A percentile compares a stretch with the other conserved stretches of the same genome.
These are phyloP conservation scores for Erpornis zantholeuca DNA, from an alignment of 2,113 vertebrate species.

Conservation along the genomic window DNA sequence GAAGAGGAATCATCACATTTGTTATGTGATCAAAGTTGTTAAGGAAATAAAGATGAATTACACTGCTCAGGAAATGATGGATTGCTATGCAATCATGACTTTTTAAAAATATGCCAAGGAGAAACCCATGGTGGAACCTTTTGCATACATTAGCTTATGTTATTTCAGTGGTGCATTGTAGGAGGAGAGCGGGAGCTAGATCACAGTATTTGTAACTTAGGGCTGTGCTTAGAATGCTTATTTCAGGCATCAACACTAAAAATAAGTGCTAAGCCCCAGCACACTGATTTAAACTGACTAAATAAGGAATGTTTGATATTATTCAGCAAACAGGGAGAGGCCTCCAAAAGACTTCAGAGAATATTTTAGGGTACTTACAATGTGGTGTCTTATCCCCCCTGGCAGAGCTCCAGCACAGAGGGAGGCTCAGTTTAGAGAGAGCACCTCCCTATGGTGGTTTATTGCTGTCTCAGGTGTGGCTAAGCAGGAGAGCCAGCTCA, in stretches of 20 bases:
- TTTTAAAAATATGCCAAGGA: conserved; percentile 38
- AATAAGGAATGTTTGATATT: background rate
- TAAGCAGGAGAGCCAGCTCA: background rate
- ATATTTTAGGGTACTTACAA: background rate
- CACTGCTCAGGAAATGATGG: conserved; percentile 16
- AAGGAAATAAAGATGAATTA: conserved; percentile 45
- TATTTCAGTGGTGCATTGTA: background rate
- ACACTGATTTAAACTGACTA: background rate
- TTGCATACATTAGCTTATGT: conserved; percentile 9
- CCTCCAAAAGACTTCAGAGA: background rate
- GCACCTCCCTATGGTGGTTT: background rate
- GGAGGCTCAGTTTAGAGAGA: background rate
- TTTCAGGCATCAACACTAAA: background rate
- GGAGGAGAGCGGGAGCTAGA: background rate
- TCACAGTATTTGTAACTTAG: background rate
- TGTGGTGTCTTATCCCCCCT: background rate
- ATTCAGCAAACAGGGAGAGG: background rate
- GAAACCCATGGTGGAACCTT: conserved; percentile 38
- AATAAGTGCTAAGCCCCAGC: background rate
- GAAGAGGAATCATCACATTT: conserved; percentile 8
- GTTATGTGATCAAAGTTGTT: conserved; percentile 21
- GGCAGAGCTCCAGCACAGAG: background rate
- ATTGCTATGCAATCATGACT: conserved; percentile 29
- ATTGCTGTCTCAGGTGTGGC: background rate
- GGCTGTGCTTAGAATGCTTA: background rate